Base-by-base conservation (phyloP, 2,888 invertebrate species). In the Palloptera scutellata region DNA sequence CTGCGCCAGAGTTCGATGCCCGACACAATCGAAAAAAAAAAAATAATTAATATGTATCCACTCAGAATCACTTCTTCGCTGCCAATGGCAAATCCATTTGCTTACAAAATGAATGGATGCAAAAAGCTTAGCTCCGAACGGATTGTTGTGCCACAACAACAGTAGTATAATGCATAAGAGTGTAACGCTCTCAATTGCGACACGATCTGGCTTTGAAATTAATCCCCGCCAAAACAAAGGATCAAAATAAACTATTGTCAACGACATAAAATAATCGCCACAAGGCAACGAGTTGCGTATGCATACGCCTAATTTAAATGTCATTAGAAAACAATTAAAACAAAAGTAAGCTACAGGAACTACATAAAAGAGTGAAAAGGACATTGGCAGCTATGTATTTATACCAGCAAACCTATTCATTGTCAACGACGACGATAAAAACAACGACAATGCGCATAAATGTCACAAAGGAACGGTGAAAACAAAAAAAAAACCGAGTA, bases 251-350 rank as follows among this genome's bases (percentile, higher is more conserved):
- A 54, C 63, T 43, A 63, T 63, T 63, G 53, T 54, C 63, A 63
- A 15, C 53, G 30, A 13, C 63, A 43, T 11, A 40, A 19, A 42
- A 43, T 9, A 41, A 55, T 13, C 11, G 54, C 61, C 61, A 13
- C 12, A 20, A 15, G 54, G 15, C 5, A 40, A 40, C 3, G n/a
- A 57, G n/a, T n/a, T 30, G 12, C 20, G 40, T 4, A 61, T 54
- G n/a, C 40, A 67, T 43, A 70, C 54, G 60, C 43, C 79, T 78
- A 79, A 79, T 79, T 79, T 78, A 76, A 77, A 77, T 77, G 75
- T 77, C 79, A 77, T 77, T 78, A 19, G 41, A 54, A 42, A 45
- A 66, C 17, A 60, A 64, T 52, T 58, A 77, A 78, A 74, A 78
- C 75, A 78, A 77, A 72, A 68, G 74, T 12, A 9, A 51, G 41